Percentiles rank a stretch among this genome's conserved stretches.
phyloP scores from a whole-genome alignment of 2,113 vertebrate species.

The Megaptera novaeangliae region DNA sequence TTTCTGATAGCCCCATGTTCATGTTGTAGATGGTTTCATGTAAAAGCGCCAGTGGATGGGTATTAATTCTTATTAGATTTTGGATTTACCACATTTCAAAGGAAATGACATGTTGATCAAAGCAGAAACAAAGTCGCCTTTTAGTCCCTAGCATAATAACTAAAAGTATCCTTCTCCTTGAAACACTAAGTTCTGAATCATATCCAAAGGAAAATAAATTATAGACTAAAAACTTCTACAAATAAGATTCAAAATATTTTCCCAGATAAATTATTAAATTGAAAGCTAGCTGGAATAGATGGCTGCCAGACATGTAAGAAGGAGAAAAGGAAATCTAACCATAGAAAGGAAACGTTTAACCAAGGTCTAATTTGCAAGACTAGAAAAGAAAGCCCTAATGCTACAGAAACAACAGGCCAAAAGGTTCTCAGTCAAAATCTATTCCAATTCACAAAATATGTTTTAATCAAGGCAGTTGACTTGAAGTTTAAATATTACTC shows the following conservation, averaged over 20 bases:
- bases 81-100: not conserved
- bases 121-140: not conserved
- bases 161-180: not conserved
- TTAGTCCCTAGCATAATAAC: not conserved
- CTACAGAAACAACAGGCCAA: not conserved
- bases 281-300: not conserved
- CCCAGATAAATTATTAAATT: conserved; percentile 15
- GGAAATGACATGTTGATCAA: not conserved
- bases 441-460: not conserved
- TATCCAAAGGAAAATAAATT: conserved; percentile 4
- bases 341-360: not conserved
- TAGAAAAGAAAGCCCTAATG: not conserved
- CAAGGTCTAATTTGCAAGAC: not conserved
- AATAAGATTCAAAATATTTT: conserved; percentile 12
- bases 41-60: not conserved
- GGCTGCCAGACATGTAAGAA: not conserved
- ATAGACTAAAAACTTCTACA: not conserved
- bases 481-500: not conserved
- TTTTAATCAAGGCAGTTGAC: not conserved
- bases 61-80: not conserved
- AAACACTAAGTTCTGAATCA: not conserved
- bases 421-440: not conserved
- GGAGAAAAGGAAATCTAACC: not conserved
- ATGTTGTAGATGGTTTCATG: not conserved
- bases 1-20: not conserved